Evolutionary conservation across 1,140 invertebrate genomes (phyloP).

Genomic region (Yoshiicerus persimilis): DNA sequence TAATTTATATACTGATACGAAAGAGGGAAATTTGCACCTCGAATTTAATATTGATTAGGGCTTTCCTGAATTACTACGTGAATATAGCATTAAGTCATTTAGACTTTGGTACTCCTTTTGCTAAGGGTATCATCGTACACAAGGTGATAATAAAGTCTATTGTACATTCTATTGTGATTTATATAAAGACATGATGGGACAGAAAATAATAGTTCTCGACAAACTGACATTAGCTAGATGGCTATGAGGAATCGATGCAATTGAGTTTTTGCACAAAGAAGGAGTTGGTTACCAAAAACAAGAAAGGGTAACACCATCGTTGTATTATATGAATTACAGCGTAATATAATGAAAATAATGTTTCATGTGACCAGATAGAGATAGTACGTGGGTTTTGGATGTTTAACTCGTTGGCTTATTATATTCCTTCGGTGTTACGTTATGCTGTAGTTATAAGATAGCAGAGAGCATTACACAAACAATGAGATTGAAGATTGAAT

Average conservation of each 20-base stretch:
- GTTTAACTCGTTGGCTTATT: neutral
- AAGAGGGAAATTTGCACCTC: neutral
- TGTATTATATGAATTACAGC: neutral
- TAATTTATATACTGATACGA: neutral
- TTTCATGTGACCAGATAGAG: neutral
- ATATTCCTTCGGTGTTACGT: neutral
- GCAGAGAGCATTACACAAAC: neutral
- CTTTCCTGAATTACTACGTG: too few species aligned
- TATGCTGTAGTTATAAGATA: neutral
- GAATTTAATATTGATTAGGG: too few species aligned
- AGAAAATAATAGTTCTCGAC: neutral
- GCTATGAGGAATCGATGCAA: neutral
- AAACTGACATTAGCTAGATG: neutral
- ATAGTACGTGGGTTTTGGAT: slow-evolving; percentile 14
- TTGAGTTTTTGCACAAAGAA: neutral
- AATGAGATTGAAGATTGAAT: neutral
- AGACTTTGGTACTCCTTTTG: neutral
- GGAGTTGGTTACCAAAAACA: neutral
- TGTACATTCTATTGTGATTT: neutral
- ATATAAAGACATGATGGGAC: neutral
- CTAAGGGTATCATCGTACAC: neutral
- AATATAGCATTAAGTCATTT: neutral
- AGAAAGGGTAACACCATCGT: neutral
- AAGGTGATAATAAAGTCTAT: neutral
- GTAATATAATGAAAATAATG: neutral